Evolutionary conservation across 2,113 vertebrate genomes (phyloP).

Genomic region (Gopherus evgoodei): DNA sequence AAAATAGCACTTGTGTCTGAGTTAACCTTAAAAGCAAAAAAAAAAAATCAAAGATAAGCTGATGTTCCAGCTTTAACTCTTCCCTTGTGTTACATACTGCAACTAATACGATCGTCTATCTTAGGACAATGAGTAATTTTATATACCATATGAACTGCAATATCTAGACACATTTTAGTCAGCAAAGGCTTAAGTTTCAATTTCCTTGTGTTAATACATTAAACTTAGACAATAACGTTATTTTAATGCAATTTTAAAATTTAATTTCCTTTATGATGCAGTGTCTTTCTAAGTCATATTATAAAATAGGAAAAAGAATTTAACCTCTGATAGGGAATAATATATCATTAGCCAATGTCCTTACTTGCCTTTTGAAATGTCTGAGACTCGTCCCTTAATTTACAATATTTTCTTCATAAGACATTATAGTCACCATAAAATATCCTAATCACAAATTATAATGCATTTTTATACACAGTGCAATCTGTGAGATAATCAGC

Average conservation of each 20-base stretch:
- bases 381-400: neutral
- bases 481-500: neutral
- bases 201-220: constrained; percentile 13
- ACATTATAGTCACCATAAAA: neutral
- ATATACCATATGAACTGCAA: neutral
- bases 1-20: constrained; percentile 48
- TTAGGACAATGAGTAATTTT: neutral
- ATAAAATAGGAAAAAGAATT: neutral
- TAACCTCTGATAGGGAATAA: neutral
- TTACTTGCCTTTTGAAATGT: neutral
- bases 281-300: neutral
- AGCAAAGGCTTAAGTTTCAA: constrained; percentile 22
- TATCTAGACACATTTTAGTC: constrained; percentile 9
- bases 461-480: neutral
- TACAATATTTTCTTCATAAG: neutral
- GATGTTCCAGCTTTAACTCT: constrained; percentile 7
- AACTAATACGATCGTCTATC: constrained; percentile 7
- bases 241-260: neutral
- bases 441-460: neutral
- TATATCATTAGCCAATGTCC: neutral
- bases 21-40: constrained; percentile 23
- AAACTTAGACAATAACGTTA: neutral
- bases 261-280: neutral
- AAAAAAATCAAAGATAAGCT: constrained; percentile 11
- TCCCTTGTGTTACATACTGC: neutral